phyloP scores from a whole-genome alignment of 1,140 invertebrate genomes.

The Bactericera cockerelli region DNA sequence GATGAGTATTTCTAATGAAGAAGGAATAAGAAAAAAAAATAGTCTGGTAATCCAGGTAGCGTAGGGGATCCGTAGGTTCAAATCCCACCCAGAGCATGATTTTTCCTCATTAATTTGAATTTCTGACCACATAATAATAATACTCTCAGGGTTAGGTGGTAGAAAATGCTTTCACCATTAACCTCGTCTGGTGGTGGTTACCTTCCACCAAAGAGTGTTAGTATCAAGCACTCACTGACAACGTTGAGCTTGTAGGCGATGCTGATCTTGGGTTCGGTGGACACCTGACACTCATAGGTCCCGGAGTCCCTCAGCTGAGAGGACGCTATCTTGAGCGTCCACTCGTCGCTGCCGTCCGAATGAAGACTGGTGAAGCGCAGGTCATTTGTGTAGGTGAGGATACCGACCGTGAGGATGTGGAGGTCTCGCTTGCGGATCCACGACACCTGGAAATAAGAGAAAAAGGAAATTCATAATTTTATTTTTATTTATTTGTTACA shows the following conservation, averaged over 20 bases:
- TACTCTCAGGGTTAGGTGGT: too few relatives aligned
- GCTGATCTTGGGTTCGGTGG: constrained; percentile 35
- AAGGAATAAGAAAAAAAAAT: too few relatives aligned
- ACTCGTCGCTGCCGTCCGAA: constrained; percentile 72
- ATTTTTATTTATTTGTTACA: too few relatives aligned
- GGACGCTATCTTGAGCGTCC: constrained; percentile 77
- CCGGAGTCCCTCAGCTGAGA: constrained; percentile 72
- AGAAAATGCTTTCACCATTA: too few relatives aligned
- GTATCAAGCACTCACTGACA: constrained; percentile 25
- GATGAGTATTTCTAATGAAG: too few relatives aligned
- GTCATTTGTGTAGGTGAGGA: constrained; percentile 75
- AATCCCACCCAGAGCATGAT: too few relatives aligned
- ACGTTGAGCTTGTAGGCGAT: constrained; percentile 24
- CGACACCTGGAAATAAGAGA: constrained; percentile 47
- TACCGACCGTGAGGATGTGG: constrained; percentile 73
- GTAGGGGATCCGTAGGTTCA: too few relatives aligned
- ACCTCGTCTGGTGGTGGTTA: too few relatives aligned
- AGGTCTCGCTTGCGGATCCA: constrained; percentile 83
- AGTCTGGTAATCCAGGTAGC: too few relatives aligned
- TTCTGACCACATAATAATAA: too few relatives aligned
- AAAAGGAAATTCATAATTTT: neutral
- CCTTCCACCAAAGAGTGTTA: too few relatives aligned
- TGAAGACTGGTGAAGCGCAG: constrained; percentile 69
- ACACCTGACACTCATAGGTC: constrained; percentile 65
- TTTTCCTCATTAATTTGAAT: too few relatives aligned